Evolutionary conservation across 1,140 invertebrate genomes (phyloP), one percentile per base, ranked within the genome.

Genomic region (Drosophila bifasciata): DNA sequence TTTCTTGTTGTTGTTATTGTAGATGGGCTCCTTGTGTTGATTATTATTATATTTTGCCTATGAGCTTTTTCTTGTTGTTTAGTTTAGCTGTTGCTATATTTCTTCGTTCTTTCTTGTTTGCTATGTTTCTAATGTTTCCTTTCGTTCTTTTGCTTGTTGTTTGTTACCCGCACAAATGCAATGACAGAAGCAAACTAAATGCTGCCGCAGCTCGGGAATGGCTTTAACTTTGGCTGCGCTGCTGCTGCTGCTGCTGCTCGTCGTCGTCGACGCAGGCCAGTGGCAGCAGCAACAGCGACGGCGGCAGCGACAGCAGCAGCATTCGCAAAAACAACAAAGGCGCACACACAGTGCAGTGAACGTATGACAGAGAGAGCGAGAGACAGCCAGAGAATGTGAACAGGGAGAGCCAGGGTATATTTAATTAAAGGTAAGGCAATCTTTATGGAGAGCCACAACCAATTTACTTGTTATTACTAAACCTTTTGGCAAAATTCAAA

Each of bases 111-210:
- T 56, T 43, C 48, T 76, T 62, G 32, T 75, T 57, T 59, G 21
- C n/a, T 41, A 19, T 32, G 55, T 64, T 56, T 45, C 58, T 58
- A 49, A 25, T 69, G 61, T 57, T 45, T 79, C 50, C 58, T 56
- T 32, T 74, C 61, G 43, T 68, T 44, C 39, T 76, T 70, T 41
- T 67, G 52, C 62, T 72, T 46, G 32, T 36, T 36, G 11, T 36
- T 36, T 36, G 32, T 62, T 79, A 83, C 79, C 79, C 79, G 79
- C 72, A 76, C 78, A 81, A 84, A 83, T 84, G 79, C 81, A 86
- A 79, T 84, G 80, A 85, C 76, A 80, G 67, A 84, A 84, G 79
- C 79, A 83, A 84, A 86, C 72, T 86, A 86, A 84, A 86, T 76
- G 81, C 76, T 75, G 61, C 55, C 58, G 59, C 62, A 60, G 67